phyloP scores from a whole-genome alignment of 2,797 vertebrate species.

The Setipinna tenuifilis region DNA sequence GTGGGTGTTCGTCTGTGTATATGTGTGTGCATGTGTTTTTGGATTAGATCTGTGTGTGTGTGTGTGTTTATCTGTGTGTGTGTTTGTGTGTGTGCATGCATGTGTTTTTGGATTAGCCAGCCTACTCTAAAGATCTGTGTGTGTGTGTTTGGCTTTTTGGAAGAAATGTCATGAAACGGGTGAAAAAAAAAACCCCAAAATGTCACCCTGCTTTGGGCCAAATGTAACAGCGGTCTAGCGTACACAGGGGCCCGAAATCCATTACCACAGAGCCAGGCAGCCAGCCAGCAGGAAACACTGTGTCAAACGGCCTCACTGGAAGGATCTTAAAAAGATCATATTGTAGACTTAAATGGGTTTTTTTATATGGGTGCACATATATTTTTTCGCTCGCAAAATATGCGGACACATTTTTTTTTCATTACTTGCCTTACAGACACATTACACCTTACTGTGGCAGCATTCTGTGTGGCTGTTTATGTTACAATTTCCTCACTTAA shows the following conservation, averaged over 20 bases:
- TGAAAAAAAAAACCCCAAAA: slow-evolving; percentile 61
- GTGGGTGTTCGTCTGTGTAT: background rate
- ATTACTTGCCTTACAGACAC: background rate
- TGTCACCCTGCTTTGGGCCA: background rate
- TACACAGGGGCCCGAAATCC: background rate
- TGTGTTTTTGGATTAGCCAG: slow-evolving; percentile 11
- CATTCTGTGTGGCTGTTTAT: background rate
- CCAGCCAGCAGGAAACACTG: background rate
- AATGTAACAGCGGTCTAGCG: background rate
- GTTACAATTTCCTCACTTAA: background rate
- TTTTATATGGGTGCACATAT: background rate
- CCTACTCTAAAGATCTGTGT: slow-evolving; percentile 20
- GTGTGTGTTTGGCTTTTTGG: background rate
- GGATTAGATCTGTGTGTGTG: background rate
- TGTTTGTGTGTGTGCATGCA: background rate
- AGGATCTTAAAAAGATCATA: slow-evolving; percentile 13
- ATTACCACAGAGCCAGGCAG: background rate
- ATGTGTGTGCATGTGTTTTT: slow-evolving; percentile 4
- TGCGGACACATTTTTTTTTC: background rate
- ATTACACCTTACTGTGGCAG: background rate
- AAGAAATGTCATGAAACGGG: slow-evolving; percentile 57
- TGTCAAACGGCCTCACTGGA: background rate
- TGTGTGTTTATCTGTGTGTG: background rate
- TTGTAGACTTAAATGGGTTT: background rate
- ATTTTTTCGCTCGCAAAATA: background rate